A percentile compares a stretch with the other conserved stretches of the same genome.
Conservation (phyloP, 2,888 invertebrate genomes). For the Cryptocheilus praepositus region DNA sequence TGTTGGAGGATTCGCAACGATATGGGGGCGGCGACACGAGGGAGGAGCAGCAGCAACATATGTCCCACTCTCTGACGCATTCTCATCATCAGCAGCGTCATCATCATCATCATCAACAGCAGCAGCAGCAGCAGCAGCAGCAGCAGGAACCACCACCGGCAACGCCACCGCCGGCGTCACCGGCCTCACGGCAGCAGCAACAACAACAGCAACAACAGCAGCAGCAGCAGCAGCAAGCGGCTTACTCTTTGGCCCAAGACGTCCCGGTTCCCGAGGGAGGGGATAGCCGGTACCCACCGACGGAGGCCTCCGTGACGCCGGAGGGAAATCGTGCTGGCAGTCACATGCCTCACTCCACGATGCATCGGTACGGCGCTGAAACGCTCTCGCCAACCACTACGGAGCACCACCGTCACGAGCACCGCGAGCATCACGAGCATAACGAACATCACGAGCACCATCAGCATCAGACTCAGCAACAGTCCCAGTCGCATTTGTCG, state of each 20-base stretch:
- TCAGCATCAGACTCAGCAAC: constrained; percentile 41
- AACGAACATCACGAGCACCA: constrained; percentile 46
- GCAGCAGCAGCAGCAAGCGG: constrained; percentile 49
- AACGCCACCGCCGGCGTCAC: constrained; percentile 30
- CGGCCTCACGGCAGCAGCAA: too few species aligned
- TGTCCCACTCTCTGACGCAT: constrained; percentile 22
- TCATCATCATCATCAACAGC: constrained; percentile 28
- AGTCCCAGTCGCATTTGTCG: constrained; percentile 38
- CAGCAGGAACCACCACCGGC: constrained; percentile 54
- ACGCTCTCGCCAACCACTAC: constrained; percentile 66
- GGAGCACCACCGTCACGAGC: constrained; percentile 58
- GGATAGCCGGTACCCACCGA: constrained; percentile 61
- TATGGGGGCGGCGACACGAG: constrained; percentile 26
- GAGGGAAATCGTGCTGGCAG: constrained; percentile 67
- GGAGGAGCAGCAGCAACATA: constrained; percentile 29
- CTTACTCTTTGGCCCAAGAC: constrained; percentile 65
- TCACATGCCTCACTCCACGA: constrained; percentile 72
- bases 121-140: constrained; percentile 24
- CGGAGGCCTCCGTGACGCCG: constrained; percentile 64
- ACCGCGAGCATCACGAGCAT: constrained; percentile 45
- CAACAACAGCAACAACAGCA: constrained; percentile 28
- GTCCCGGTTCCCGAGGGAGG: constrained; percentile 67
- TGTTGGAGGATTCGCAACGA: constrained; percentile 38
- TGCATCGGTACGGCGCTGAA: constrained; percentile 70
- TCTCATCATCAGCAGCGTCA: constrained; percentile 31